Evolutionary conservation across 2,888 invertebrate species (phyloP).

Genomic region (Lamellibrachia satsuma): DNA sequence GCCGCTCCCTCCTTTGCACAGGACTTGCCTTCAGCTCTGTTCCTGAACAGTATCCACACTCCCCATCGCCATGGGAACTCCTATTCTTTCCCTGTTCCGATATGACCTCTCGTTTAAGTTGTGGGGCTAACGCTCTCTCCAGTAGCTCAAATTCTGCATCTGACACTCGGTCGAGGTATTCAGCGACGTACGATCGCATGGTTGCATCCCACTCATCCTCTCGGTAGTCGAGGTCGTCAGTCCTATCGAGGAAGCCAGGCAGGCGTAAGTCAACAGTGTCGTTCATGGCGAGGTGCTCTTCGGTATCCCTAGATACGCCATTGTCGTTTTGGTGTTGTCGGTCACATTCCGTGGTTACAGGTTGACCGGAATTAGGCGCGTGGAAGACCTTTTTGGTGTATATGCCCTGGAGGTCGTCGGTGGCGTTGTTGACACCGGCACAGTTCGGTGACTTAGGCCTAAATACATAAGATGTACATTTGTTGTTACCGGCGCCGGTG

Average conservation of each 20-base stretch:
- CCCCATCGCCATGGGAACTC: background rate
- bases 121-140: background rate
- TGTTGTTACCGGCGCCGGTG: background rate
- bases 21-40: background rate
- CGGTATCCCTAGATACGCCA: background rate
- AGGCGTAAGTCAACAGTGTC: too few species aligned
- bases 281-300: background rate
- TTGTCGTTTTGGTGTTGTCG: background rate
- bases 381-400: background rate
- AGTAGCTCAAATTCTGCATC: background rate
- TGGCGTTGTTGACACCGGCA: background rate
- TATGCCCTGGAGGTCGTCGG: background rate
- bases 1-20: background rate
- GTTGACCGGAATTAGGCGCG: background rate
- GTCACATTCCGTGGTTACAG: background rate
- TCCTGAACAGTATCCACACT: background rate
- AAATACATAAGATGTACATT: background rate
- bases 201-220: background rate
- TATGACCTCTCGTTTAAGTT: background rate
- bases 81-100: background rate
- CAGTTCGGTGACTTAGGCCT: background rate
- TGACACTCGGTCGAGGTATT: background rate
- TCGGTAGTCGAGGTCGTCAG: background rate
- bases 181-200: background rate
- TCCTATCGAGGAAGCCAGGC: too few species aligned